phyloP scores from a whole-genome alignment of 1,140 invertebrate genomes.

The Drosophila melanogaster region DNA sequence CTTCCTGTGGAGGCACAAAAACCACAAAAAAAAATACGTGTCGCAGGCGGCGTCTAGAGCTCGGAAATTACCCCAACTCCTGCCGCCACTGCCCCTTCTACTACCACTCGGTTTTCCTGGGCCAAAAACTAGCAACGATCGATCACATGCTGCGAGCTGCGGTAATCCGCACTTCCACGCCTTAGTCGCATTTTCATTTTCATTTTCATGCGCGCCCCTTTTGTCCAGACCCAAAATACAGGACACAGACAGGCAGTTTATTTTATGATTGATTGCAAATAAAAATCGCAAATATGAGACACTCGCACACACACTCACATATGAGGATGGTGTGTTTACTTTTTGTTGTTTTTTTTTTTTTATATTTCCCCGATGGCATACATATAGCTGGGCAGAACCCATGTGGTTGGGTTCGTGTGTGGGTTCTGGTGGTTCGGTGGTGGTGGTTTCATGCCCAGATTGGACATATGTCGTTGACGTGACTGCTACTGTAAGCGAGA shows the following conservation, averaged over 20 bases:
- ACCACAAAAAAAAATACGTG: constrained; percentile 62
- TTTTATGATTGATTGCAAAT: constrained; percentile 83
- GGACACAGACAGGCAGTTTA: constrained; percentile 73
- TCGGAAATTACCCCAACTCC: constrained; percentile 17
- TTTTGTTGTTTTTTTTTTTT: constrained; percentile 64
- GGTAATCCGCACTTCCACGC: constrained; percentile 81
- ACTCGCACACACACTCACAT: constrained; percentile 24
- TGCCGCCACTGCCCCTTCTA: not conserved
- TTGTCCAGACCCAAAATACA: constrained; percentile 61
- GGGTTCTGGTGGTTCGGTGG: constrained; percentile 20
- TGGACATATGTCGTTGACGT: constrained; percentile 78
- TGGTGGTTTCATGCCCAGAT: constrained; percentile 58
- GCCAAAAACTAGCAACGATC: constrained; percentile 57
- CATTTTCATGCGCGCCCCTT: constrained; percentile 78
- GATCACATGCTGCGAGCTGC: constrained; percentile 80
- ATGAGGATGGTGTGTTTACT: constrained; percentile 67
- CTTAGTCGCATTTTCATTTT: constrained; percentile 78
- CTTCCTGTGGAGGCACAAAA: constrained; percentile 61
- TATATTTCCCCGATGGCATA: constrained; percentile 13
- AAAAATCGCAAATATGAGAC: constrained; percentile 78
- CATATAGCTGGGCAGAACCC: constrained; percentile 2
- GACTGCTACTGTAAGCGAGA: constrained; percentile 51
- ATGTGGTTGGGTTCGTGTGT: constrained; percentile 47
- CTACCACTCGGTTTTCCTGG: not conserved
- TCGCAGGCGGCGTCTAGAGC: constrained; percentile 68